phyloP scores from a whole-genome alignment of 2,797 vertebrate genomes.

The Spinus olivaceus region DNA sequence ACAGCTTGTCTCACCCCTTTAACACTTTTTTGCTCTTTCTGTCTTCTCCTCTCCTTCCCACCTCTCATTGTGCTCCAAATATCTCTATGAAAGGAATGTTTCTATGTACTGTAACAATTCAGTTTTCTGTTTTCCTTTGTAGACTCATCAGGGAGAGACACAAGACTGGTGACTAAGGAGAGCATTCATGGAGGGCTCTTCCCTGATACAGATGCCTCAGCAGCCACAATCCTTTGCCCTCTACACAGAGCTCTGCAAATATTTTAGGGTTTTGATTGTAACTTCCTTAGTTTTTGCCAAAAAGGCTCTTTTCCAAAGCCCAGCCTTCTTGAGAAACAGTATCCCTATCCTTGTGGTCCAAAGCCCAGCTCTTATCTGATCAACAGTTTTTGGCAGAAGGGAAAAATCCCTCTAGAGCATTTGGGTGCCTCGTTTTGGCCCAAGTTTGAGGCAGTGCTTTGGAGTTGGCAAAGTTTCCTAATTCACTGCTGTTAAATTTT shows the following conservation, averaged over 20 bases:
- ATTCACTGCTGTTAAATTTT: constrained; percentile 38
- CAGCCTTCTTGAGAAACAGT: background rate
- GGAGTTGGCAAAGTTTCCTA: background rate
- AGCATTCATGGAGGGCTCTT: background rate
- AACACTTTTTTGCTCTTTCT: background rate
- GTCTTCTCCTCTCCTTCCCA: background rate
- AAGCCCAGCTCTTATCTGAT: constrained; percentile 10
- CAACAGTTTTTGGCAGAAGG: background rate
- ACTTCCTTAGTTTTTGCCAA: background rate
- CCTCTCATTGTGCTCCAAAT: background rate
- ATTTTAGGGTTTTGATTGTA: background rate
- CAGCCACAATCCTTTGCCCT: background rate
- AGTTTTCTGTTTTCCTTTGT: background rate
- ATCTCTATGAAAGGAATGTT: background rate
- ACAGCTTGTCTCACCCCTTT: background rate
- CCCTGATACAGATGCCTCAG: background rate
- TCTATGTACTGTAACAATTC: background rate
- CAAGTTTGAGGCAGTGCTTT: background rate
- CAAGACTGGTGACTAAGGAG: background rate
- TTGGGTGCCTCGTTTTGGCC: background rate
- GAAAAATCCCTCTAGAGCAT: background rate
- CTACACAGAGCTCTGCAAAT: background rate
- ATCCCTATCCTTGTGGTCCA: background rate
- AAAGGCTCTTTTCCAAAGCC: background rate
- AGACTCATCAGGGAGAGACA: background rate